These are phyloP conservation scores for Pristionchus exspectatus DNA, from an alignment of 2,888 invertebrate genomes.

Conservation along the genomic window DNA sequence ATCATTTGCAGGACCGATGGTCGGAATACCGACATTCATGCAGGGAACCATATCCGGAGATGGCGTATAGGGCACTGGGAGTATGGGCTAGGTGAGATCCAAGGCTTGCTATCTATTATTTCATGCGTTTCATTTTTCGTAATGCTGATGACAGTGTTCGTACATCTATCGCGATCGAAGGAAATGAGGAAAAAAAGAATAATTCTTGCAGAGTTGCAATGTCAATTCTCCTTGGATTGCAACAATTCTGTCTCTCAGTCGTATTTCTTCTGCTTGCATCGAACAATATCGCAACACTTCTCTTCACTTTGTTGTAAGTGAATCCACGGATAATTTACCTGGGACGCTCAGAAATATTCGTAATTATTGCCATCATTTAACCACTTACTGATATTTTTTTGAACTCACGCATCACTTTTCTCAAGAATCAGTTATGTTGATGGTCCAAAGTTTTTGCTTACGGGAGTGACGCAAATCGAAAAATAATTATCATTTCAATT, in stretches of 20 bases:
- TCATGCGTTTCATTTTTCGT: no score
- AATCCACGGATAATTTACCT: no score
- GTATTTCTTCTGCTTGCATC: conserved; percentile 65
- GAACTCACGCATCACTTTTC: no score
- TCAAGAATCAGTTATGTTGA: no score
- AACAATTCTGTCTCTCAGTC: conserved; percentile 63
- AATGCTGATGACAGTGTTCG: background rate
- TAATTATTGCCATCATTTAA: no score
- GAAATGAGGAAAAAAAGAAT: background rate
- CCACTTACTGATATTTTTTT: no score
- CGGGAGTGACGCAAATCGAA: no score
- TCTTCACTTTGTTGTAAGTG: conserved; percentile 14
- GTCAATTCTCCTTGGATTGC: background rate
- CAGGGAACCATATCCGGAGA: conserved; percentile 56
- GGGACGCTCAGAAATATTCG: no score
- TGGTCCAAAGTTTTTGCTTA: no score
- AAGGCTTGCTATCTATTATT: no score
- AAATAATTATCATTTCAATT: conserved; percentile 18
- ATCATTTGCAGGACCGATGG: conserved; percentile 49
- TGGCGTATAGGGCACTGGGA: conserved; percentile 55
- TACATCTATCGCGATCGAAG: background rate
- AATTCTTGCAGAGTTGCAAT: background rate
- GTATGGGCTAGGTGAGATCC: conserved; percentile 11
- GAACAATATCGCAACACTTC: conserved; percentile 62
- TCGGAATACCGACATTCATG: conserved; percentile 52